Evolutionary conservation across 2,113 vertebrate species (phyloP), one percentile per base, ranked within the genome.

Genomic region (Megatriorchis doriae): DNA sequence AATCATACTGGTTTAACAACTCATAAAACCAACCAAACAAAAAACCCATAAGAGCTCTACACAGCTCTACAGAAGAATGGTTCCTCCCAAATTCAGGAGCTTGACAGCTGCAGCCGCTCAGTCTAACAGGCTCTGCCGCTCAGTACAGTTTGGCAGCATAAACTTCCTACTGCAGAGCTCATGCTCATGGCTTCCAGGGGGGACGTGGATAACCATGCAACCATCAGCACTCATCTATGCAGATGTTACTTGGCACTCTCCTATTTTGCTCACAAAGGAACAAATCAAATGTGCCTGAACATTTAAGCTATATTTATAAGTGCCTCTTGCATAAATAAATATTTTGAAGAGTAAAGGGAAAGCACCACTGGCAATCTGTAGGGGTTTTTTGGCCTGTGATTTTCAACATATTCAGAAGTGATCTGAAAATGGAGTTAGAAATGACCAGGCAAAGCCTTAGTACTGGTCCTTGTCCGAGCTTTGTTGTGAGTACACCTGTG

Each of bases 401-500:
- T 77, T 75, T 72, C 32, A n/a, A 47, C 21, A 32, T 43, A 77
- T 16, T 55, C 1, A 1, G 32, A 50, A 77, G 9, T 61, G 32
- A 81, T 45, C 58, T 56, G 63, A 55, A 81, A 71, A 55, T 20
- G 13, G 70, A 75, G 27, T 48, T 70, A 55, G 50, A 27, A 40
- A 45, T 16, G 25, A 72, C 27, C 45, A 86, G 52, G 25, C 55
- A 85, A 68, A 85, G 43, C 16, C 55, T 42, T 52, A 55, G 10
- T 50, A 45, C n/a, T 20, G 23, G 32, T 72, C 40, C n/a, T 66
- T 53, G 21, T 42, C 47, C 45, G 58, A 86, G 63, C 32, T 67
- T 11, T 0, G 0, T 9, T 86, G 31, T 0, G 2, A 72, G 52
- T 19, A 38, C 23, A 7, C 19, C 43, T 48, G 13, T 56, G 23